phyloP scores from a whole-genome alignment of 2,797 vertebrate genomes.

The Adrianichthys oophorus region DNA sequence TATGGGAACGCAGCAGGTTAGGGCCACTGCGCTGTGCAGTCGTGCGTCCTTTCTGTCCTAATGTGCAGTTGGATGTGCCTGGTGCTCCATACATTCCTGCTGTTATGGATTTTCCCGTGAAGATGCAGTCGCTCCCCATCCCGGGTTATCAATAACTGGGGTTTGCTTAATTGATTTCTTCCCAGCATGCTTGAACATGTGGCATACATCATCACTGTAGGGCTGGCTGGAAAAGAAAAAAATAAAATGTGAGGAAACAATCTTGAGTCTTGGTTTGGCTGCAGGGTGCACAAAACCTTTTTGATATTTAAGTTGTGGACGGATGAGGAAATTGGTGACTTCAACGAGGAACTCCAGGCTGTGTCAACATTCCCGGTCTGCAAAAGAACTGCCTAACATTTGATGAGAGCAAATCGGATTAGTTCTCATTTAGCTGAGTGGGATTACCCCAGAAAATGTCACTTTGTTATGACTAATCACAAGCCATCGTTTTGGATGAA shows the following conservation, averaged over 20 bases:
- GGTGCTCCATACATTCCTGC: slow-evolving; percentile 33
- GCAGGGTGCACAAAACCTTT: slow-evolving; percentile 38
- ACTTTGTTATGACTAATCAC: slow-evolving; percentile 78
- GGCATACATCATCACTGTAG: slow-evolving; percentile 56
- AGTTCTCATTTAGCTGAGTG: slow-evolving; percentile 76
- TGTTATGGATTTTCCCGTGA: slow-evolving; percentile 70
- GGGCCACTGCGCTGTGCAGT: slow-evolving; percentile 32
- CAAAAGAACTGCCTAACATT: slow-evolving; percentile 61
- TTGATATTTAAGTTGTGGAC: slow-evolving; percentile 55
- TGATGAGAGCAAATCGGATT: slow-evolving; percentile 76
- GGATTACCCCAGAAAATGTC: slow-evolving; percentile 73
- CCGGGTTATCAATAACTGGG: slow-evolving; percentile 69
- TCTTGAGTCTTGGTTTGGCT: slow-evolving; percentile 33
- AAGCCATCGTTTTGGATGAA: slow-evolving; percentile 52
- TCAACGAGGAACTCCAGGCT: slow-evolving; percentile 39
- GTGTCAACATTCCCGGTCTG: slow-evolving; percentile 41
- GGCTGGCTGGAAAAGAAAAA: slow-evolving; percentile 24
- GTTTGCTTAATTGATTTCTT: slow-evolving; percentile 75
- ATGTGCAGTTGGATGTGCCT: slow-evolving; percentile 12
- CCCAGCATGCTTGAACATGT: slow-evolving; percentile 60
- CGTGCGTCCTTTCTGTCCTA: slow-evolving; percentile 5
- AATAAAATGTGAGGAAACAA: slow-evolving; percentile 21
- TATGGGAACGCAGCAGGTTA: slow-evolving; percentile 63
- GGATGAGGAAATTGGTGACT: slow-evolving; percentile 36
- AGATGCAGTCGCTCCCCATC: slow-evolving; percentile 58